These are phyloP conservation scores for Centropyge bicolor DNA, from an alignment of 2,797 vertebrate genomes.

Conservation along the genomic window DNA sequence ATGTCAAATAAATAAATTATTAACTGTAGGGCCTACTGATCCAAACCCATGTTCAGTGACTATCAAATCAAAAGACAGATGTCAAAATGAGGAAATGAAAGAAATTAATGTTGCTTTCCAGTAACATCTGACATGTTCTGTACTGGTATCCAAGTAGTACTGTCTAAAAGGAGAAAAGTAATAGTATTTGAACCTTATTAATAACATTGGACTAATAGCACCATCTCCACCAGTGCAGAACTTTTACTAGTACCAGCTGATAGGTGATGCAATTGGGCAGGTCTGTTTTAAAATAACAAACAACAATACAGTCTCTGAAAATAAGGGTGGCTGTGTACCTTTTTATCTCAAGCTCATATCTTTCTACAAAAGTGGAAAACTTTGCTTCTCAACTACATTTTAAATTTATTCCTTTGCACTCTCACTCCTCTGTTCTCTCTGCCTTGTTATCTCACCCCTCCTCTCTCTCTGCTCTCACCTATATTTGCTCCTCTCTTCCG, in stretches of 20 bases:
- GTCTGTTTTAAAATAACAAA: constrained; percentile 4
- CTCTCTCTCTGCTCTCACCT: constrained; percentile 21
- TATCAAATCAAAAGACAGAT: too few relatives aligned
- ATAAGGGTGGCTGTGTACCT: background rate
- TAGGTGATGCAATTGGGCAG: background rate
- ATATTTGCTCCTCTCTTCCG: constrained; percentile 9
- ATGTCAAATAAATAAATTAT: too few relatives aligned
- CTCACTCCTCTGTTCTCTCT: constrained; percentile 14
- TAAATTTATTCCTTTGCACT: constrained; percentile 11
- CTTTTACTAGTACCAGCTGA: background rate
- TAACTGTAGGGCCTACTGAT: too few relatives aligned
- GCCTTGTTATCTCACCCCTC: constrained; percentile 14
- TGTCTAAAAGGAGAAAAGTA: too few relatives aligned
- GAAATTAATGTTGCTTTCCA: too few relatives aligned
- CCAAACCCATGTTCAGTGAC: too few relatives aligned
- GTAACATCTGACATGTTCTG: background rate
- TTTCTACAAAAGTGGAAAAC: constrained; percentile 1
- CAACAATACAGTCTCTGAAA: background rate
- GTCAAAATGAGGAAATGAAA: too few relatives aligned
- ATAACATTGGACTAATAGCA: background rate
- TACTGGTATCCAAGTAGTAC: background rate
- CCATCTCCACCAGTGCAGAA: background rate
- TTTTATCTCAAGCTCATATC: constrained; percentile 10
- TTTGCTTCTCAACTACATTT: constrained; percentile 23
- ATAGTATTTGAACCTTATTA: background rate